Evolutionary conservation across 1,140 invertebrate genomes (phyloP), one percentile per base, ranked within the genome.

Genomic region (Semibalanus balanoides): DNA sequence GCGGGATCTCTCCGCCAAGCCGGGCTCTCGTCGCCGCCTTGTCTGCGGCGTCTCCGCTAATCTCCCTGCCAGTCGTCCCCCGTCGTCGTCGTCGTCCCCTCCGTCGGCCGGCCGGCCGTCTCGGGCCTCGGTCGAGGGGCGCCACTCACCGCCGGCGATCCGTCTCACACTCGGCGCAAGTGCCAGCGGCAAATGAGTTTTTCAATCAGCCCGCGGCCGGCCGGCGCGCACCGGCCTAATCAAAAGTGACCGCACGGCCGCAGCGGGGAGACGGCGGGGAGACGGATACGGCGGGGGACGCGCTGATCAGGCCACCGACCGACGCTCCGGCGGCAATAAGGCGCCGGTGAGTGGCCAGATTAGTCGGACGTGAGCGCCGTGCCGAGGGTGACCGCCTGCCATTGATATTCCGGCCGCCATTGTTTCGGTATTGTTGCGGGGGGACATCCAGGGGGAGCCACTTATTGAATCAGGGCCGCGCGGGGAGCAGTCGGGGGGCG

Each of bases 111-210:
- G 14, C 22, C 11, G 51, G 51, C 11, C 11, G 51, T 25, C 14
- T 19, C 22, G 9, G 11, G 14, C 51, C 51, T 7, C 51, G 1
- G 17, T 17, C 35, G 35, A 40, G 35, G 35, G 35, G 35, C 35
- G 35, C 35, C 35, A 40, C 35, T 40, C 35, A 40, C 35, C 35
- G 35, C 17, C 35, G 35, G 35, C 51, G 22, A 64, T 64, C 51
- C 11, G 51, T 64, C 51, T 64, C 51, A 11, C 9, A 17, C 51
- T 3, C 51, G 11, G 11, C 51, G 22, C 51, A 64, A 64, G 11
- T 64, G 51, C 51, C 51, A 64, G 51, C 51, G 51, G 51, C 51
- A 64, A 64, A 64, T 64, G 51, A 64, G 51, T 64, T 64, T 64
- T 64, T 64, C 51, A 64, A 64, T 64, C 51, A 64, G 51, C 11